phyloP scores from a whole-genome alignment of 2,113 vertebrate genomes.

The Ia io region DNA sequence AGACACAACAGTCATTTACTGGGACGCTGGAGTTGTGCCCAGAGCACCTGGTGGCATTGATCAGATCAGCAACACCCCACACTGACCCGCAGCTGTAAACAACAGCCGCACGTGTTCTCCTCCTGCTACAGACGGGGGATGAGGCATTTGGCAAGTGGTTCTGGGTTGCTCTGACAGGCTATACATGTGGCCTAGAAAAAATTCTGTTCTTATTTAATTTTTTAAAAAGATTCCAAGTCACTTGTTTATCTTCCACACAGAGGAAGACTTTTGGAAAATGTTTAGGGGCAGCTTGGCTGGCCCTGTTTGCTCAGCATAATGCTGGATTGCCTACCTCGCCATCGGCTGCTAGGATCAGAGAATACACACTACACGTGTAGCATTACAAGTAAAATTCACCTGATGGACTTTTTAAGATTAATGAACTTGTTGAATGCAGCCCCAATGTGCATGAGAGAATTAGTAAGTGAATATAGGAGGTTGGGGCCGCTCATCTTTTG shows the following conservation, averaged over 20 bases:
- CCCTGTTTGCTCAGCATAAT: not conserved
- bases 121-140: not conserved
- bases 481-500: not conserved
- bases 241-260: conserved; percentile 16
- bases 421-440: not conserved
- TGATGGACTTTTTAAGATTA: not conserved
- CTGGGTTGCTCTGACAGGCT: not conserved
- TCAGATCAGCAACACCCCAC: not conserved
- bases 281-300: not conserved
- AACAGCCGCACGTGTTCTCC: not conserved
- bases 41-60: not conserved
- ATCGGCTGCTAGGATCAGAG: not conserved
- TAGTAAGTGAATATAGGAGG: not conserved
- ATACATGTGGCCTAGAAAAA: not conserved
- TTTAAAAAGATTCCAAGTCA: not conserved
- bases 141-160: not conserved
- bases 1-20: not conserved
- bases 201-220: conserved; percentile 20
- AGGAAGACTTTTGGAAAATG: conserved; percentile 23
- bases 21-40: not conserved
- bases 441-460: not conserved
- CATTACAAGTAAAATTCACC: not conserved
- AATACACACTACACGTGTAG: not conserved
- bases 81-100: not conserved
- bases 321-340: not conserved